Evolutionary conservation across 2,888 invertebrate genomes (phyloP), one percentile per base, ranked within the genome.

Genomic region (Ennomos fuscantarius): DNA sequence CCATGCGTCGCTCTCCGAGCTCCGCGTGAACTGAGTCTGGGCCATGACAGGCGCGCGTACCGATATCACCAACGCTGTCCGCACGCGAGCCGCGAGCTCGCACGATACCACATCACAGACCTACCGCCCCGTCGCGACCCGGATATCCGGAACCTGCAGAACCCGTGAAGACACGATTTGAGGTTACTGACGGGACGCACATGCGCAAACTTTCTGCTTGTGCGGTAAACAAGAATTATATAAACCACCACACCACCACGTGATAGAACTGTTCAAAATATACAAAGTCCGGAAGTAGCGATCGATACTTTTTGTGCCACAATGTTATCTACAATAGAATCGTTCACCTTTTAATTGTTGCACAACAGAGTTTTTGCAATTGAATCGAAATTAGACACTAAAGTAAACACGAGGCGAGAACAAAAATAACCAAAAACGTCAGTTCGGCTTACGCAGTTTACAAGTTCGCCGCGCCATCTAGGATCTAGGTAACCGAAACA

Each of bases 1-100:
- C 96, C 96, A 96, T 81, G 97, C 98, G 94, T 97, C 97, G 93
- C 95, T 96, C 93, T 96, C 96, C 80, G 95, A 94, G 88, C 95
- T 95, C 87, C 94, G 94, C 84, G 95, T 93, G 91, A 94, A 94
- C 91, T 95, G 93, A 89, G 95, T 94, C 95, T 90, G 90, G 81
- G 91, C 91, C 92, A 92, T 92, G 79, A 77, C 86, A 76, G 80
- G 75, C 84, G 65, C 82, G 78, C 84, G 79, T 76, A 79, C 68
- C 73, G 76, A 71, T 83, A 86, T 89, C 89, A 89, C 84, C 89
- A 87, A 82, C 81, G 82, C 81, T 79, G 74, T 78, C 81, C 85
- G 81, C 85, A 84, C 87, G 84, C 87, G 86, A 84, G 78, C 81
- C 86, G 86, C 86, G 79, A 76, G 82, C 82, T 81, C 73, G 79